Conservation (phyloP, 1,140 invertebrate species). For the Brachionus calyciflorus region DNA sequence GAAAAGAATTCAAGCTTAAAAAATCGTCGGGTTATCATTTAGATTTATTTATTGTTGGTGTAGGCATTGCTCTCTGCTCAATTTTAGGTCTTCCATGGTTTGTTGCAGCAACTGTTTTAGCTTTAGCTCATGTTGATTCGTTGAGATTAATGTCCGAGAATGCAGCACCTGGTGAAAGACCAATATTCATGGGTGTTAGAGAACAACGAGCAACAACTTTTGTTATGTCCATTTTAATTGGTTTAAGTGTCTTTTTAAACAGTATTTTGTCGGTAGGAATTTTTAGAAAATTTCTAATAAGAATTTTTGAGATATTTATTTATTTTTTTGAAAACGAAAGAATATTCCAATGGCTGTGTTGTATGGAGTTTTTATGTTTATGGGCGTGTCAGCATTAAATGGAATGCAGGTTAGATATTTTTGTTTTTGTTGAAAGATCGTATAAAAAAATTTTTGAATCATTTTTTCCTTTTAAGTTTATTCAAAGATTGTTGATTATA, state of each 20-base stretch:
- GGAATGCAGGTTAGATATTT: conserved; percentile 53
- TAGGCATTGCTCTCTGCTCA: conserved; percentile 59
- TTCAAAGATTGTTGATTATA: conserved; percentile 58
- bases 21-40: conserved; percentile 63
- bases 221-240: conserved; percentile 57
- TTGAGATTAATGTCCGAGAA: conserved; percentile 54
- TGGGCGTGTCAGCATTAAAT: conserved; percentile 56
- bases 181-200: conserved; percentile 59
- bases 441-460: background rate
- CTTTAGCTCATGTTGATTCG: conserved; percentile 54
- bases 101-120: conserved; percentile 62
- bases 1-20: conserved; percentile 61
- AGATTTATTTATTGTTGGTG: conserved; percentile 58
- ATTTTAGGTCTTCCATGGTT: conserved; percentile 62
- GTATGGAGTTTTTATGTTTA: conserved; percentile 59
- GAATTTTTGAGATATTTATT: too few species aligned
- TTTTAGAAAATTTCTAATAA: conserved; percentile 44
- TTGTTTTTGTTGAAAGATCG: background rate
- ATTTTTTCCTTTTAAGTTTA: too few species aligned
- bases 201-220: conserved; percentile 60
- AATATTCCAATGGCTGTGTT: conserved; percentile 58
- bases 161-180: conserved; percentile 58
- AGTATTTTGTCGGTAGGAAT: conserved; percentile 52
- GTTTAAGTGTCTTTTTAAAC: conserved; percentile 58
- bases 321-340: background rate